Percentiles rank a stretch among this genome's conserved stretches.
Evolutionary conservation across 2,113 vertebrate species (phyloP).

Genomic region (Malurus alboscapulatus): DNA sequence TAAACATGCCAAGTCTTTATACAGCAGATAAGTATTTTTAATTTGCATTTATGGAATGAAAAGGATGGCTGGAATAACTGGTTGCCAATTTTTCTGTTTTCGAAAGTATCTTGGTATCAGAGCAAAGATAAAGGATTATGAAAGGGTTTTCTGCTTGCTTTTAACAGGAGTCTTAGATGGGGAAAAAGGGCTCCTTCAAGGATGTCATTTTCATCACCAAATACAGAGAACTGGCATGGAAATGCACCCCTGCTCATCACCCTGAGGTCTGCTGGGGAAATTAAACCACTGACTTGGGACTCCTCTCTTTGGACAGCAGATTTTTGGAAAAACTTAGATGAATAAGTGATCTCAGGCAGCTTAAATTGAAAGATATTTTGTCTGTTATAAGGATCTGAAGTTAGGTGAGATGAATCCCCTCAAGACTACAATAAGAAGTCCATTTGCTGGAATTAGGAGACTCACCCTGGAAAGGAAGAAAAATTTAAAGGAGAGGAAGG

Average conservation of each 20-base stretch:
- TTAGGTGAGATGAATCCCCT: neutral
- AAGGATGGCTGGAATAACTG: conserved; percentile 11
- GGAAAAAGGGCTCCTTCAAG: neutral
- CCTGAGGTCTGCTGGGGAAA: neutral
- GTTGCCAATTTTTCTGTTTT: conserved; percentile 14
- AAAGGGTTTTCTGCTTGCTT: neutral
- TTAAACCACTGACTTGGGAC: neutral
- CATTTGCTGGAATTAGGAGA: neutral
- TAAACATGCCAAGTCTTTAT: conserved; percentile 70
- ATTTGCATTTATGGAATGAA: conserved; percentile 73
- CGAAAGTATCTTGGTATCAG: neutral
- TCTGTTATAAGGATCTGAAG: neutral
- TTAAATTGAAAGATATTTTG: neutral
- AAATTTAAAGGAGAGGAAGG: neutral
- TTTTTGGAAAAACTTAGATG: neutral
- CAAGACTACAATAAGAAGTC: neutral
- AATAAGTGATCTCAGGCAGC: neutral
- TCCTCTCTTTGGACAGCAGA: neutral
- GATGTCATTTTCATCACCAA: neutral
- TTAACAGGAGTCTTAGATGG: neutral
- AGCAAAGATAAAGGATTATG: neutral
- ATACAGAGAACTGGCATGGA: neutral
- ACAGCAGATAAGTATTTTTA: conserved; percentile 69
- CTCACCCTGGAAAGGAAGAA: neutral
- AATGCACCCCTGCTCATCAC: neutral